Percentiles rank a stretch among this genome's conserved stretches.
Evolutionary conservation across 2,888 invertebrate genomes (phyloP).

Genomic region (Tenthredo mesomela): DNA sequence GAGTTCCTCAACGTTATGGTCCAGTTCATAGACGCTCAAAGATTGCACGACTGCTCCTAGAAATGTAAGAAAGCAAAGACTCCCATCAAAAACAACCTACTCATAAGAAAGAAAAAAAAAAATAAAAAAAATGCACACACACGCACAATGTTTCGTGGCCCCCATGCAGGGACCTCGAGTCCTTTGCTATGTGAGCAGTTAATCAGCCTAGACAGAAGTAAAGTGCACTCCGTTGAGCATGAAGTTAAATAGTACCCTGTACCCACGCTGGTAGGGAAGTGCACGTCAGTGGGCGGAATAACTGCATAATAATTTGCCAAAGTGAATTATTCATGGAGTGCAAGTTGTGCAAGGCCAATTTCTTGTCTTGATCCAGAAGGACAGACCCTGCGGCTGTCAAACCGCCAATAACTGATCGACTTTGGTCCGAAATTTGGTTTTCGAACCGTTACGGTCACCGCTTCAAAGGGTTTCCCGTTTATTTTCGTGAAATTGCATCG

Average conservation of each 20-base stretch:
- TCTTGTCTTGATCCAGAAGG: background rate
- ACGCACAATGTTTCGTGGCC: background rate
- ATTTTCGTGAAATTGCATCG: no score
- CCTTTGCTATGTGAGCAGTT: conserved; percentile 8
- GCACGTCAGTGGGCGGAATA: conserved; percentile 49
- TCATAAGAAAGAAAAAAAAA: background rate
- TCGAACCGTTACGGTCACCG: background rate
- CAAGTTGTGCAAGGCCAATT: conserved; percentile 32
- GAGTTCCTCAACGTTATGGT: conserved; percentile 88
- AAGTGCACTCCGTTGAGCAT: conserved; percentile 41
- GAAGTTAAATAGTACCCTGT: conserved; percentile 44
- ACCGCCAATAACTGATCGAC: background rate
- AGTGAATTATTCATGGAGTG: conserved; percentile 48
- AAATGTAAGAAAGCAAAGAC: conserved; percentile 55
- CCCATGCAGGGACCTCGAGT: background rate
- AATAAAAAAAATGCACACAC: background rate
- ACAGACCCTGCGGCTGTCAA: background rate
- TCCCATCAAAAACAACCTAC: conserved; percentile 10
- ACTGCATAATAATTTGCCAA: conserved; percentile 45
- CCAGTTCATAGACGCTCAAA: conserved; percentile 93
- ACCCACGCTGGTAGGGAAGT: conserved; percentile 35
- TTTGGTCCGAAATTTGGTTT: background rate
- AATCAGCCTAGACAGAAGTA: conserved; percentile 41
- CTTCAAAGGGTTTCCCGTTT: no score
- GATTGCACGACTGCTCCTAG: conserved; percentile 84